These are phyloP conservation scores for Gymnothorax reevesii DNA, from an alignment of 2,797 vertebrate genomes.

Conservation along the genomic window DNA sequence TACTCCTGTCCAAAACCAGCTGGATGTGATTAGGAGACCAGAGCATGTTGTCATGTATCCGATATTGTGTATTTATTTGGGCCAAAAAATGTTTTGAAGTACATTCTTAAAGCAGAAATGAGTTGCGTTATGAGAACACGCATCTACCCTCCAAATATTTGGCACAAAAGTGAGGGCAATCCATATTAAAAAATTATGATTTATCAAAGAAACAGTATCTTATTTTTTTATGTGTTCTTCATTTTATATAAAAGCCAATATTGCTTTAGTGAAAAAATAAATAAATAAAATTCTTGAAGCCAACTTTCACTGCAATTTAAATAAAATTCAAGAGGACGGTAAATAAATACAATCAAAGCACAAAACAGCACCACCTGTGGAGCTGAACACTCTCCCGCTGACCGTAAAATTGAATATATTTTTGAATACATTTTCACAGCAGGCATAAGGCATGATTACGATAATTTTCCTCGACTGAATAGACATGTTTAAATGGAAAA, in stretches of 20 bases:
- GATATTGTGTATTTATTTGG: background rate
- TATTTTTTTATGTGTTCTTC: background rate
- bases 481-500: constrained; percentile 28
- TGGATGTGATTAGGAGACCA: too few relatives aligned
- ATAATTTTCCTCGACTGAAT: constrained; percentile 28
- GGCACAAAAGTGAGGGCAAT: background rate
- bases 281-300: background rate
- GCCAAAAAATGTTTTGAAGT: background rate
- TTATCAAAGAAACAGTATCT: background rate
- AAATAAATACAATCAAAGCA: constrained; percentile 5
- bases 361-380: background rate
- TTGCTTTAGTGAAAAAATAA: background rate
- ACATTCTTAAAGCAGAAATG: background rate
- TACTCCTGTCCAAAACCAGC: background rate
- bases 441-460: constrained; percentile 22
- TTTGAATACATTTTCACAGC: constrained; percentile 14
- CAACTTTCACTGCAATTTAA: background rate
- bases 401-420: constrained; percentile 21
- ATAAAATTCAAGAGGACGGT: background rate
- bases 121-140: background rate
- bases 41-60: too few relatives aligned
- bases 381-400: background rate
- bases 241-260: background rate
- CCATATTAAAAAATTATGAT: background rate
- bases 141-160: background rate